Evolutionary conservation across 2,113 vertebrate species (phyloP).

Genomic region (Myrmecobius fasciatus): DNA sequence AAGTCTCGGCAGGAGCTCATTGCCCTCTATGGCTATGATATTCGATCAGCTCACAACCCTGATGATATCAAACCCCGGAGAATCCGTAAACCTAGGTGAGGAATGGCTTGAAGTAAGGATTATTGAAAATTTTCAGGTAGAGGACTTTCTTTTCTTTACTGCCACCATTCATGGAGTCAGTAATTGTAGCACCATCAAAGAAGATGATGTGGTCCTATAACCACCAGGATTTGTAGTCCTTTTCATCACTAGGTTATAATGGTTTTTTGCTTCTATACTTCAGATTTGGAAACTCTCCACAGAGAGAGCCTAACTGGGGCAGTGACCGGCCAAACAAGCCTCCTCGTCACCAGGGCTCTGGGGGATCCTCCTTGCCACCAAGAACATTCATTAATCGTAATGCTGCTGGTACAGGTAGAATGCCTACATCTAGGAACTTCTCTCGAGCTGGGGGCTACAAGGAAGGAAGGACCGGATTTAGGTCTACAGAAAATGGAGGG

Average conservation of each 20-base stretch:
- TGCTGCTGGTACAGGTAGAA: constrained; percentile 78
- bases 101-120: neutral
- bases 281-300: constrained; percentile 87
- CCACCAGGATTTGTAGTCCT: neutral
- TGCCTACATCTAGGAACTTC: constrained; percentile 81
- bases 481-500: constrained; percentile 64
- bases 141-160: constrained; percentile 1
- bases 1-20: constrained; percentile 97
- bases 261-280: neutral
- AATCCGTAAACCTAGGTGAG: constrained; percentile 91
- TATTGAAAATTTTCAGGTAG: constrained; percentile 18
- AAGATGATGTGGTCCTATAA: neutral
- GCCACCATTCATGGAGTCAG: neutral
- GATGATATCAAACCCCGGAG: constrained; percentile 88
- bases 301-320: constrained; percentile 86
- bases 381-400: constrained; percentile 84
- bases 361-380: constrained; percentile 63
- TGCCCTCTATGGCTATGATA: constrained; percentile 97
- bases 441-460: constrained; percentile 84
- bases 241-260: neutral
- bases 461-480: constrained; percentile 82
- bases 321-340: constrained; percentile 83
- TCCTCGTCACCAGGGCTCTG: constrained; percentile 82
- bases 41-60: constrained; percentile 90
- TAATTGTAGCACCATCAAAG: neutral